Evolutionary conservation across 2,113 vertebrate species (phyloP).

Genomic region (Cinclus cinclus): DNA sequence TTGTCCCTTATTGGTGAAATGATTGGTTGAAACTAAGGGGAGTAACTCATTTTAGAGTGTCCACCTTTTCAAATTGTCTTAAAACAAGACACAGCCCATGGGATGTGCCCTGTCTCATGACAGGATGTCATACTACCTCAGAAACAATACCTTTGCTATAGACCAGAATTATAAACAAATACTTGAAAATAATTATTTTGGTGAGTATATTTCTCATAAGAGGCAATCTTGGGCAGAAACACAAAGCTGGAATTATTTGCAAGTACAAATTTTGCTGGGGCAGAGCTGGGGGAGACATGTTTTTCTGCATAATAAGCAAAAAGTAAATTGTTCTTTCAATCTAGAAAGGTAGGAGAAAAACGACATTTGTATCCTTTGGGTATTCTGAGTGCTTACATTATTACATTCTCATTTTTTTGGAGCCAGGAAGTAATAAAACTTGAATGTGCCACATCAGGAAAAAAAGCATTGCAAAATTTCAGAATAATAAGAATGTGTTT

Average conservation of each 20-base stretch:
- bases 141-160: not conserved
- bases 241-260: not conserved
- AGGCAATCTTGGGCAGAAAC: not conserved
- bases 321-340: not conserved
- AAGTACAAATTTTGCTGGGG: not conserved
- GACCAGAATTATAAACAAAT: not conserved
- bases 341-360: slow-evolving; percentile 16
- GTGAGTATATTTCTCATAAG: not conserved
- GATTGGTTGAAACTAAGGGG: not conserved
- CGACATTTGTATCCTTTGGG: not conserved
- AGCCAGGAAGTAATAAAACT: not conserved
- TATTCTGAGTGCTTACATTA: not conserved
- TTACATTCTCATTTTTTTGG: not conserved
- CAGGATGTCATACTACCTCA: not conserved
- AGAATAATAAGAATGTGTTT: not conserved
- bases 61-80: not conserved
- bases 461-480: not conserved
- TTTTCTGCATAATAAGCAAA: slow-evolving; percentile 14
- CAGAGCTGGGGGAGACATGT: not conserved
- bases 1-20: not conserved
- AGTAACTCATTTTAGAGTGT: not conserved
- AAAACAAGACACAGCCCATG: not conserved
- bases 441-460: not conserved
- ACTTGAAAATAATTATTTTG: not conserved
- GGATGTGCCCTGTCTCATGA: not conserved